A percentile compares a stretch with the other conserved stretches of the same genome.
Evolutionary conservation across 1,140 invertebrate species (phyloP).

Genomic region (Harlomillsia oculata): DNA sequence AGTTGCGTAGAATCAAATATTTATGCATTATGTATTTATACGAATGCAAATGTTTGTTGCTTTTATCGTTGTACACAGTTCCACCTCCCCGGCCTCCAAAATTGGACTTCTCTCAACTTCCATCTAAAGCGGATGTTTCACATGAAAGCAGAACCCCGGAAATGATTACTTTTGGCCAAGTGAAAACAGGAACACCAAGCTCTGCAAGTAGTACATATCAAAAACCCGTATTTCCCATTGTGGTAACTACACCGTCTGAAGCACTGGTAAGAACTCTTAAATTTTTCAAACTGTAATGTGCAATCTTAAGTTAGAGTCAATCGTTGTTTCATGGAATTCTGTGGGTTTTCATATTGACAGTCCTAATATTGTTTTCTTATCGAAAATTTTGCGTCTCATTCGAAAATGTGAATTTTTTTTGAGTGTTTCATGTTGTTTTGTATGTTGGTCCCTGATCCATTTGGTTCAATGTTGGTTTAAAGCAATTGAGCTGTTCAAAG

Average conservation of each 20-base stretch:
- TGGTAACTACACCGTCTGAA: constrained; percentile 34
- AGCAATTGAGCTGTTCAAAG: no score
- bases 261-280: constrained; percentile 18
- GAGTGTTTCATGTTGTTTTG: no score
- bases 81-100: constrained; percentile 30
- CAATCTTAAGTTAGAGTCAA: neutral
- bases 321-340: no score
- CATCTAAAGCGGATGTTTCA: constrained; percentile 23
- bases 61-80: constrained; percentile 7
- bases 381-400: neutral
- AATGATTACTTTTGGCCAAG: constrained; percentile 24
- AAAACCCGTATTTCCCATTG: constrained; percentile 15
- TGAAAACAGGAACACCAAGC: constrained; percentile 12
- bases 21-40: no score
- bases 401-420: neutral
- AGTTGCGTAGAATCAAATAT: no score
- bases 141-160: constrained; percentile 18
- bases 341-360: neutral
- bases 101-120: constrained; percentile 33
- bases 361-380: neutral
- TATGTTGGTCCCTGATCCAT: no score
- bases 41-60: no score
- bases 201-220: constrained; percentile 1
- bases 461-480: no score
- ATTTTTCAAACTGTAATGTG: neutral